These are phyloP conservation scores for Porites rus DNA, from an alignment of 92 coral and sea anemone genomes.

Conservation along the genomic window DNA sequence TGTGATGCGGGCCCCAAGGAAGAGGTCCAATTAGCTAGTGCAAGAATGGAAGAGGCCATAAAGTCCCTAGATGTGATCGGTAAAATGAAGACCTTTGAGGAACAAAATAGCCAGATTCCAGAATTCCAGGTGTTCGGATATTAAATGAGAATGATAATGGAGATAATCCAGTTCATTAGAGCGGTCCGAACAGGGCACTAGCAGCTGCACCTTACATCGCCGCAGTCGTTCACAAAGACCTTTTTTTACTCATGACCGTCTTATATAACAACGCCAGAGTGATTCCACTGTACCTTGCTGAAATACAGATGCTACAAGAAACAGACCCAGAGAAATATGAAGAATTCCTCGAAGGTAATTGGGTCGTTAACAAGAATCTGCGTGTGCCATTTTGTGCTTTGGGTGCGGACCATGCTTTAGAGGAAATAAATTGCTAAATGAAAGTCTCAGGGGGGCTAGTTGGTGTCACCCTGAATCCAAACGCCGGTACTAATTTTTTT, in stretches of 20 bases:
- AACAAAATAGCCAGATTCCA: slow-evolving; percentile 46
- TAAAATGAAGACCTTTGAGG: slow-evolving; percentile 55
- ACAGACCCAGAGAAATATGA: slow-evolving; percentile 60
- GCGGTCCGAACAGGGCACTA: slow-evolving; percentile 76
- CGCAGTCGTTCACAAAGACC: slow-evolving; percentile 50
- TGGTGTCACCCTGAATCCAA: slow-evolving; percentile 69
- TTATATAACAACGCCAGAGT: slow-evolving; percentile 60
- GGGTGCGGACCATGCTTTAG: slow-evolving; percentile 42
- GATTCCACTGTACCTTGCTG: slow-evolving; percentile 65
- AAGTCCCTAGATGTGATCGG: slow-evolving; percentile 38
- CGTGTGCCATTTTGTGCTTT: slow-evolving; percentile 57
- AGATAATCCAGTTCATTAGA: slow-evolving; percentile 56
- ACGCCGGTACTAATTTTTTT: slow-evolving; percentile 69
- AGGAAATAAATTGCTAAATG: slow-evolving; percentile 58
- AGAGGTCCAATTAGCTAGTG: too few species aligned
- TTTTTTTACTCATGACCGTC: slow-evolving; percentile 57
- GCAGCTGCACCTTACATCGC: slow-evolving; percentile 61
- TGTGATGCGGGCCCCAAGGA: too few species aligned
- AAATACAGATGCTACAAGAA: slow-evolving; percentile 44
- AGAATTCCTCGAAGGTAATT: slow-evolving; percentile 64
- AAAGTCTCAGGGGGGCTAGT: slow-evolving; percentile 60
- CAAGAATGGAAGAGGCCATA: slow-evolving; percentile 38
- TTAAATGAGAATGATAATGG: slow-evolving; percentile 61
- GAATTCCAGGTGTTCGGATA: slow-evolving; percentile 55
- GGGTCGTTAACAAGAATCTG: slow-evolving; percentile 57